phyloP scores from a whole-genome alignment of 2,113 vertebrate genomes.

The Malurus elegans region DNA sequence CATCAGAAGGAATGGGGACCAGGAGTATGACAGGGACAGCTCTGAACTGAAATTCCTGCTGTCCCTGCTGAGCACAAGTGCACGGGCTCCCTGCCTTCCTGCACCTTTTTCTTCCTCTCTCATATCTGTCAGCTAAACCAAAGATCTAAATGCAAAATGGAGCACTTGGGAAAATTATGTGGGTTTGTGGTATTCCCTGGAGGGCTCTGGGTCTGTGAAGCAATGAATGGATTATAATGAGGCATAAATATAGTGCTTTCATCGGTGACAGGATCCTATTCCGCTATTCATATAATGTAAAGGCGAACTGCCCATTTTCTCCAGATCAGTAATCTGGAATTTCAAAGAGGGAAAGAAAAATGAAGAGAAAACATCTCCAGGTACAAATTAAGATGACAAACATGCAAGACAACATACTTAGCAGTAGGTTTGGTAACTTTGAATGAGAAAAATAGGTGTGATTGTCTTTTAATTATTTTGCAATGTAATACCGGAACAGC shows the following conservation, averaged over 20 bases:
- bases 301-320: constrained; percentile 56
- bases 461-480: constrained; percentile 28
- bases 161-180: constrained; percentile 44
- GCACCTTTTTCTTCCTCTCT: neutral
- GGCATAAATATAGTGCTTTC: constrained; percentile 61
- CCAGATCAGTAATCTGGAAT: constrained; percentile 42
- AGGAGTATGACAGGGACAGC: fast-evolving
- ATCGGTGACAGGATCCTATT: constrained; percentile 44
- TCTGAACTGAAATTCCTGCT: neutral
- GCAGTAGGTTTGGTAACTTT: neutral
- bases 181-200: constrained; percentile 31
- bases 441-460: neutral
- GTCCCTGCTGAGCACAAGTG: neutral
- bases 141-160: constrained; percentile 33
- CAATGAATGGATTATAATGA: constrained; percentile 65
- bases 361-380: constrained; percentile 3
- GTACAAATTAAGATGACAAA: constrained; percentile 19
- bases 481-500: neutral
- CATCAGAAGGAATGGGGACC: neutral
- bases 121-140: constrained; percentile 19
- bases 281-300: constrained; percentile 40
- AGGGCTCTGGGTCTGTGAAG: constrained; percentile 37
- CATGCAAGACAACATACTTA: constrained; percentile 12
- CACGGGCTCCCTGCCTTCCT: neutral
- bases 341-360: constrained; percentile 11